Conservation (phyloP, 2,888 invertebrate species). For the Eumacrocentrus americanus region DNA sequence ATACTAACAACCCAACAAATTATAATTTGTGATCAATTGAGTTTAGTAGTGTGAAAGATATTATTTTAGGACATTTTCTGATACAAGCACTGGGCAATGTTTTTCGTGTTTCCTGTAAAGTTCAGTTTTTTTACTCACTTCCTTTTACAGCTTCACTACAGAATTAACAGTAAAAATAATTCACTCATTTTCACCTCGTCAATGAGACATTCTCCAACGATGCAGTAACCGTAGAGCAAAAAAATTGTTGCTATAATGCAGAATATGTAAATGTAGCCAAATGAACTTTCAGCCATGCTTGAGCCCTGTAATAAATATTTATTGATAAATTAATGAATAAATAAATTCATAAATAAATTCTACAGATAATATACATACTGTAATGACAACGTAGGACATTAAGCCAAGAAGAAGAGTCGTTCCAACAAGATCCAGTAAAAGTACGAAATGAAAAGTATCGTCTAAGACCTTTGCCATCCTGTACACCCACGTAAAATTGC, state of each 20-base stretch:
- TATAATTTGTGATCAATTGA: too few relatives aligned
- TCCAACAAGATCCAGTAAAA: conserved; percentile 41
- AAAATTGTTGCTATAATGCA: conserved; percentile 30
- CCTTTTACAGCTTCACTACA: too few relatives aligned
- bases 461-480: conserved; percentile 43
- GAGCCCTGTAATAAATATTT: conserved; percentile 25
- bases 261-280: conserved; percentile 31
- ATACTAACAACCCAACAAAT: too few relatives aligned
- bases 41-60: too few relatives aligned
- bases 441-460: conserved; percentile 39
- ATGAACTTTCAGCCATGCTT: conserved; percentile 22
- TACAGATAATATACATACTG: conserved; percentile 31
- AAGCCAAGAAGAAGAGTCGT: conserved; percentile 40
- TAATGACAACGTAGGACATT: conserved; percentile 38
- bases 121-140: too few relatives aligned
- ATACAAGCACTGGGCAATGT: too few relatives aligned
- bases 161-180: neutral
- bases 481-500: neutral
- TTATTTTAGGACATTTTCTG: too few relatives aligned
- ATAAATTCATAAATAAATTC: neutral
- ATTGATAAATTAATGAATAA: neutral
- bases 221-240: conserved; percentile 36
- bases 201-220: conserved; percentile 38
- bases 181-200: conserved; percentile 28
- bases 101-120: too few relatives aligned